These are phyloP conservation scores for Colossoma macropomum DNA, from an alignment of 2,113 vertebrate genomes.

Conservation along the genomic window DNA sequence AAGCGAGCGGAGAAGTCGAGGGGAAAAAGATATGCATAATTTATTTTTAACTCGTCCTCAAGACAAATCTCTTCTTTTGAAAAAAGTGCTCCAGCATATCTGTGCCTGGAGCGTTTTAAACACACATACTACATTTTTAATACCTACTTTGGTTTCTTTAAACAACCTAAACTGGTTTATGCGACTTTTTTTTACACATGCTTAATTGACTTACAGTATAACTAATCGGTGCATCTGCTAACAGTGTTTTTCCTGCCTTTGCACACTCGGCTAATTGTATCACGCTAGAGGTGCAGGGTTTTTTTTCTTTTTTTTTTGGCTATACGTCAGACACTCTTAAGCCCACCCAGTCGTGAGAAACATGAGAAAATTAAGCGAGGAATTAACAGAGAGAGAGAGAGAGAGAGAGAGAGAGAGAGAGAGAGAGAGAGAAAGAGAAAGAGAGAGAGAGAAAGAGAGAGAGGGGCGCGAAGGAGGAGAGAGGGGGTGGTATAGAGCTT, in stretches of 20 bases:
- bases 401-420: conserved; percentile 21
- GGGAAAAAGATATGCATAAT: conserved; percentile 84
- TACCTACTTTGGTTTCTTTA: conserved; percentile 86
- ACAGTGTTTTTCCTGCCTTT: conserved; percentile 70
- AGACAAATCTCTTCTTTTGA: conserved; percentile 81
- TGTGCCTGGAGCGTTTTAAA: conserved; percentile 78
- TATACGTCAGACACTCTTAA: conserved; percentile 4
- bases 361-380: conserved; percentile 19
- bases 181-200: conserved; percentile 80
- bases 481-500: conserved; percentile 10
- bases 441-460: conserved; percentile 19
- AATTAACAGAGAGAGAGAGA: conserved; percentile 1
- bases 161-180: conserved; percentile 85
- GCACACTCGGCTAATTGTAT: neutral
- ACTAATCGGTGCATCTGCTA: conserved; percentile 84
- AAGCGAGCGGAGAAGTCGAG: conserved; percentile 68
- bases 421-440: conserved; percentile 18
- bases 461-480: neutral
- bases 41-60: conserved; percentile 84
- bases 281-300: neutral
- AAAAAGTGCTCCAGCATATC: conserved; percentile 80
- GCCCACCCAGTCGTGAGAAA: conserved; percentile 15
- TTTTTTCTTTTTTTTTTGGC: conserved; percentile 6
- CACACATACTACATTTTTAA: conserved; percentile 88
- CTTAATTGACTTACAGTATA: conserved; percentile 87